These are phyloP conservation scores for Brachionus sp. DNA, from an alignment of 1,140 invertebrate species.

Conservation along the genomic window DNA sequence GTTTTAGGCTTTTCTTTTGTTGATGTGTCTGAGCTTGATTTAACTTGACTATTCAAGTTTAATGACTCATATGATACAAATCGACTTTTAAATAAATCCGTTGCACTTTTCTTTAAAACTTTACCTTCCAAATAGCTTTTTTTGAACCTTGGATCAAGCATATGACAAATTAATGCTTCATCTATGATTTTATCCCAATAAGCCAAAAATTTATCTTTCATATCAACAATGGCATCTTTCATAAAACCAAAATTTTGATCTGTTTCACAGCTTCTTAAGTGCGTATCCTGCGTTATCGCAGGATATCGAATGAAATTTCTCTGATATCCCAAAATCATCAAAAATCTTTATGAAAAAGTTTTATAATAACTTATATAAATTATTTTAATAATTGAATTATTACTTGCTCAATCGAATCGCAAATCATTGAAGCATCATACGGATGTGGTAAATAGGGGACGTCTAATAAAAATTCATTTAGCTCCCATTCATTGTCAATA, in stretches of 20 bases:
- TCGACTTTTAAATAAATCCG: background rate
- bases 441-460: background rate
- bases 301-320: background rate
- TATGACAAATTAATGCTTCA: constrained; percentile 15
- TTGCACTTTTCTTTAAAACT: background rate
- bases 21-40: background rate
- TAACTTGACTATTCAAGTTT: background rate
- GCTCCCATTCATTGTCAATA: background rate
- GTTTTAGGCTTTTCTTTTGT: background rate
- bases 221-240: background rate
- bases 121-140: background rate
- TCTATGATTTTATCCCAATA: background rate
- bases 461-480: background rate
- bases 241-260: background rate
- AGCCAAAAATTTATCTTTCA: background rate
- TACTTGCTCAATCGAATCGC: background rate
- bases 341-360: background rate
- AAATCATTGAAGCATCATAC: background rate
- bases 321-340: background rate
- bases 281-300: background rate
- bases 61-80: background rate
- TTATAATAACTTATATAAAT: background rate
- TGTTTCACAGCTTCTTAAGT: background rate
- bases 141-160: constrained; percentile 11
- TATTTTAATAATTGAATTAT: background rate